A percentile compares a stretch with the other conserved stretches of the same genome.
Conservation (phyloP, 2,888 invertebrate genomes). For the Bombylius discolor region DNA sequence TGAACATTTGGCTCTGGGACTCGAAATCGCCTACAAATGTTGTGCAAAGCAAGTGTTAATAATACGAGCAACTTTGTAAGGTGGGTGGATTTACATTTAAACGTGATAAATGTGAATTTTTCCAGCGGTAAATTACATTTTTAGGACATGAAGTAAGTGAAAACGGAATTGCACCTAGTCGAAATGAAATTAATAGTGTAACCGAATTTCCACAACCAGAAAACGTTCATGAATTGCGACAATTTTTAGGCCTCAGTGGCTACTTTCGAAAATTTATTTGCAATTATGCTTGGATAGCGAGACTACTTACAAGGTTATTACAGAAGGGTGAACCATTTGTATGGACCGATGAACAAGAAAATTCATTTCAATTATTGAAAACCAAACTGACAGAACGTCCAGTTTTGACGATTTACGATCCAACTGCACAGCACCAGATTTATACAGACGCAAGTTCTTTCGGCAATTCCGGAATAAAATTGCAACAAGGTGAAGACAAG, state of each 20-base stretch:
- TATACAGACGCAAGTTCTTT: background rate
- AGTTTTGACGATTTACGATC: background rate
- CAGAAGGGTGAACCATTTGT: background rate
- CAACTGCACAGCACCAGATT: no score
- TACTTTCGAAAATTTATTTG: conserved; percentile 1
- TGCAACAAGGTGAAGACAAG: background rate
- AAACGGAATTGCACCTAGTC: no score
- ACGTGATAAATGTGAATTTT: no score
- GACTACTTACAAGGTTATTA: background rate
- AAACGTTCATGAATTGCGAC: background rate
- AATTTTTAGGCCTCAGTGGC: background rate
- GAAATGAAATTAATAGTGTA: no score
- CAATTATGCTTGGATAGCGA: background rate
- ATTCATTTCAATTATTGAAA: background rate
- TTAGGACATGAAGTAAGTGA: no score
- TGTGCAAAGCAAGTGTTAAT: no score
- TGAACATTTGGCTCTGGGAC: no score
- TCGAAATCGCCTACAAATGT: no score
- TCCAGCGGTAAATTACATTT: no score
- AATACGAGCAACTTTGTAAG: no score
- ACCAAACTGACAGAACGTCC: background rate
- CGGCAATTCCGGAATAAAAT: background rate
- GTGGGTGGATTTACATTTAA: no score
- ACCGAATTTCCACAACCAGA: no score
- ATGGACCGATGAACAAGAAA: background rate